Base-by-base conservation (phyloP, 2,797 vertebrate genomes). In the Manis pentadactyla region DNA sequence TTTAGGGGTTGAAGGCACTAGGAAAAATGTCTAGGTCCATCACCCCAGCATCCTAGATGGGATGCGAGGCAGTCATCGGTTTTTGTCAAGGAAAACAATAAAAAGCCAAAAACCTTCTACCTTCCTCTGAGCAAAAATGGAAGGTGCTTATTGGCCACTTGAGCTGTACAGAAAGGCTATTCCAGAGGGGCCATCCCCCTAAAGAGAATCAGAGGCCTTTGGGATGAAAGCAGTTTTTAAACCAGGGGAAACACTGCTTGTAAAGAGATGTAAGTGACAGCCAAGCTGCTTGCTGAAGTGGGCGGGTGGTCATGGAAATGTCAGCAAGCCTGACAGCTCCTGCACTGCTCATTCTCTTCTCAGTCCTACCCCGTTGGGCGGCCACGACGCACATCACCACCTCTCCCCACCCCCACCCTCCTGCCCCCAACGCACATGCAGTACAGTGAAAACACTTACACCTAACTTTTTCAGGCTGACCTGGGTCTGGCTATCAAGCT, bases 341-440 rank as follows among this genome's bases (percentile, higher is more conserved):
- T 46, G 46, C 15, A 92, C 46, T 73, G n/a, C 39, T 51, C 12
- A 82, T 96, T 84, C n/a, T 94, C 84, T 97, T 97, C 97, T 74
- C 78, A 95, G n/a, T 4, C 1, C 49, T 74, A 63, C 57, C 77
- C 68, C 95, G 97, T 66, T 93, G 19, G 34, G 39, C n/a, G 46
- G 5, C 27, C 55, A 55, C 27, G 49, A 61, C 18, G 21, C 21
- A 23, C 37, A 17, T n/a, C 18, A 42, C 17, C 5, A 29, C 5
- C 13, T n/a, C 53, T n/a, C 14, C 29, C 31, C 53, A 79, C 15
- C n/a, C n/a, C 1, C 37, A 8, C 46, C 8, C 25, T 17, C 75
- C 1, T 55, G 42, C 51, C 14, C 15, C 1, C 37, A 5, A 3
- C 23, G 12, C 73, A 13, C 5, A 39, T 23, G 94, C 12, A 42